These are phyloP conservation scores for Spondyliosoma cantharus DNA, from an alignment of 2,797 vertebrate genomes.

Conservation along the genomic window DNA sequence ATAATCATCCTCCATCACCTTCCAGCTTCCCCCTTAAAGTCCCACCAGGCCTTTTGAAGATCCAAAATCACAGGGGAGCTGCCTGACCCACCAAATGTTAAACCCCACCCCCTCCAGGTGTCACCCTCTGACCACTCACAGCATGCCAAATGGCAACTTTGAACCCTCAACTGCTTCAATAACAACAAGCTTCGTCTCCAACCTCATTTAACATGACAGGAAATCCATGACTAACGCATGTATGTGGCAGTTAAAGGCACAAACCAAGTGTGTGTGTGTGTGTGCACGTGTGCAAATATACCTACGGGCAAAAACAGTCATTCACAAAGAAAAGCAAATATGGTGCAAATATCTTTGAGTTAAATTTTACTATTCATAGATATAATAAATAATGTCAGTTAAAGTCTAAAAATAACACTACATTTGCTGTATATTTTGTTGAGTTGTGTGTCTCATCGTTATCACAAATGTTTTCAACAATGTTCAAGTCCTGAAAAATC, in stretches of 20 bases:
- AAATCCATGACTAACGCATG: neutral
- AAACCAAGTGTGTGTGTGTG: neutral
- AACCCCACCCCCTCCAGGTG: constrained; percentile 4
- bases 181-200: constrained; percentile 14
- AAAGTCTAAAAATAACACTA: no score
- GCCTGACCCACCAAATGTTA: constrained; percentile 40
- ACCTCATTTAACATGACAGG: constrained; percentile 5
- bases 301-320: neutral
- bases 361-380: neutral
- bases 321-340: neutral
- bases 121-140: constrained; percentile 29
- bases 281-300: neutral
- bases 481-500: no score
- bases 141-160: constrained; percentile 52
- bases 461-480: no score
- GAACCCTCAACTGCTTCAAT: constrained; percentile 44
- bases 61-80: constrained; percentile 30
- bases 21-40: neutral
- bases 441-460: no score
- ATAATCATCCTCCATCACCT: constrained; percentile 8
- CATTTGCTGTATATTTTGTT: no score
- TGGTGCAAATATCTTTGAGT: neutral
- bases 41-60: constrained; percentile 42
- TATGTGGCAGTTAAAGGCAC: neutral
- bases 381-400: no score